A percentile compares a stretch with the other conserved stretches of the same genome.
phyloP scores from a whole-genome alignment of 2,113 vertebrate genomes.

The Austrofundulus limnaeus region DNA sequence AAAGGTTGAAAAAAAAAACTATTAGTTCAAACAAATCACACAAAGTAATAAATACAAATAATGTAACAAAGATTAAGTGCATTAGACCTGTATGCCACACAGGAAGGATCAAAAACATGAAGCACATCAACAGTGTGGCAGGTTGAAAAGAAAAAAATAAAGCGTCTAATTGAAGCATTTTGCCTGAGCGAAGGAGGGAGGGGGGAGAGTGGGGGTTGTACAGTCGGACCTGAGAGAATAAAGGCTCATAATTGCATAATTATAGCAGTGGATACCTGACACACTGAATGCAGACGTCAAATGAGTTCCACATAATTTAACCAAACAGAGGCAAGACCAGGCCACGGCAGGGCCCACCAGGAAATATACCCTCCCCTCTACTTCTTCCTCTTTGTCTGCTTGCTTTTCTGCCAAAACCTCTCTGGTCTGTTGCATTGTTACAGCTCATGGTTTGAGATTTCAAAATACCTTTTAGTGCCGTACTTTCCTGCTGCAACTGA shows the following conservation, averaged over 20 bases:
- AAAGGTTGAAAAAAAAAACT: slow-evolving; percentile 18
- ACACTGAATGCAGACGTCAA: slow-evolving; percentile 80
- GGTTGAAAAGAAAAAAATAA: slow-evolving; percentile 15
- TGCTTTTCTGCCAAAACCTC: slow-evolving; percentile 9
- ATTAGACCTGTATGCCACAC: slow-evolving; percentile 1
- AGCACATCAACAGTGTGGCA: slow-evolving; percentile 20
- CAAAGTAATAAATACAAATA: slow-evolving; percentile 27
- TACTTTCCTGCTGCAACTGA: background rate
- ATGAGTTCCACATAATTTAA: slow-evolving; percentile 83
- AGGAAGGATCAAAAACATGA: slow-evolving; percentile 37
- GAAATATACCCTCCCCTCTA: slow-evolving; percentile 44
- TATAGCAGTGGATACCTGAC: slow-evolving; percentile 81
- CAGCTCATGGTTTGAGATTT: slow-evolving; percentile 15
- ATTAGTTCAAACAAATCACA: slow-evolving; percentile 6
- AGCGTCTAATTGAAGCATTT: slow-evolving; percentile 63
- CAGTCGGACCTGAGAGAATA: slow-evolving; percentile 70
- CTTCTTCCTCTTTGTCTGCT: slow-evolving; percentile 25
- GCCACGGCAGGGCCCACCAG: slow-evolving; percentile 56
- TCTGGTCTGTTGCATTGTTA: background rate
- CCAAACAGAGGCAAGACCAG: slow-evolving; percentile 78
- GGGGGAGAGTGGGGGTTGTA: slow-evolving; percentile 47
- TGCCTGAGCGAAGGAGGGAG: slow-evolving; percentile 24
- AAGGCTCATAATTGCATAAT: slow-evolving; percentile 83
- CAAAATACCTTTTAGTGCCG: background rate
- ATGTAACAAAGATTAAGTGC: slow-evolving; percentile 29